Evolutionary conservation across 2,888 invertebrate species (phyloP), one percentile per base, ranked within the genome.

Genomic region (Masnerella sp.): DNA sequence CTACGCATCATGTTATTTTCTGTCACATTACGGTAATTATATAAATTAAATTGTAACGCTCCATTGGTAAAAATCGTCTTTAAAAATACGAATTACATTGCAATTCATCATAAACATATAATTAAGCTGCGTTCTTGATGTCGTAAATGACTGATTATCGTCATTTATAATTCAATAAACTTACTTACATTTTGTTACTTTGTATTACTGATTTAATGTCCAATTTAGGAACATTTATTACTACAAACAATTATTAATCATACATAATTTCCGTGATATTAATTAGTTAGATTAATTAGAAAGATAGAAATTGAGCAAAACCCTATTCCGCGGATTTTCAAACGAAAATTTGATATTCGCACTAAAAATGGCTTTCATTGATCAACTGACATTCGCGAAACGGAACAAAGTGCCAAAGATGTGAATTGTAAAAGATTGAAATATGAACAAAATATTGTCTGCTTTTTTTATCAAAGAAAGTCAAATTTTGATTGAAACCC

Each of bases 401-500:
- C n/a, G n/a, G n/a, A n/a, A n/a, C n/a, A n/a, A n/a, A n/a, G n/a
- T n/a, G n/a, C n/a, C n/a, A n/a, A n/a, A n/a, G n/a, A n/a, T n/a
- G n/a, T n/a, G n/a, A n/a, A n/a, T n/a, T n/a, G n/a, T n/a, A n/a
- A n/a, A n/a, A n/a, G n/a, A n/a, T n/a, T n/a, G n/a, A n/a, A n/a
- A n/a, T 7, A 22, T 22, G 4, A 7, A 7, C 9, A 32, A 11
- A 32, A 32, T n/a, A 8, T 1, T 1, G 32, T 11, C 11, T 32
- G 9, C 32, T 4, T n/a, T 8, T 32, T 32, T 32, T 32, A 32
- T 7, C 12, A 36, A 36, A 36, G 36, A 36, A 36, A 18, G 18
- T 40, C 9, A 40, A 40, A 18, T 40, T 40, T 40, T 40, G 40
- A 40, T 40, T 40, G 40, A 18, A 15, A 18, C 18, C 18, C 18